These are phyloP conservation scores for Cephonodes hylas DNA, from an alignment of 2,888 invertebrate species.

Conservation along the genomic window DNA sequence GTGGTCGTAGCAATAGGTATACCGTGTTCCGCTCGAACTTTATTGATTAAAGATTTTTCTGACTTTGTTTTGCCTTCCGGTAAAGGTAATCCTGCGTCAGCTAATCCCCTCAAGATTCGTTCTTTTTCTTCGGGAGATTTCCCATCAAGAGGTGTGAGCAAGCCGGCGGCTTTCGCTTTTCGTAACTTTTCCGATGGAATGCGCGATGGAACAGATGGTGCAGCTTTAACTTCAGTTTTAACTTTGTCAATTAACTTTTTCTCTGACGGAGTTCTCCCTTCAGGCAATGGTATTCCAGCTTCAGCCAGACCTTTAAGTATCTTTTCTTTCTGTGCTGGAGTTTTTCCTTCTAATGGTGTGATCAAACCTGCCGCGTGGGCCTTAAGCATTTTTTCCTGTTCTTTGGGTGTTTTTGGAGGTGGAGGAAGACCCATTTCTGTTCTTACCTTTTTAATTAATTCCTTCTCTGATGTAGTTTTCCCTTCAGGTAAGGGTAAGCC, in stretches of 20 bases:
- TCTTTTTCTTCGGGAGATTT: slow-evolving; percentile 31
- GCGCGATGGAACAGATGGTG: slow-evolving; percentile 30
- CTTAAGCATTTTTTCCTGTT: slow-evolving; percentile 27
- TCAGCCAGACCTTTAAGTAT: slow-evolving; percentile 31
- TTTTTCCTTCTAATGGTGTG: slow-evolving; percentile 35
- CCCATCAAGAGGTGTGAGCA: slow-evolving; percentile 28
- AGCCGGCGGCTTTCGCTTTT: slow-evolving; percentile 27
- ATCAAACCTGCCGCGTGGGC: slow-evolving; percentile 35
- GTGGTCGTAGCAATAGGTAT: slow-evolving; percentile 36
- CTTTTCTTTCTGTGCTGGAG: slow-evolving; percentile 34
- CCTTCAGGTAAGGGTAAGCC: slow-evolving; percentile 28
- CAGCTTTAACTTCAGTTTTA: slow-evolving; percentile 15
- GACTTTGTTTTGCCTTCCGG: slow-evolving; percentile 40
- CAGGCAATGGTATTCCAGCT: slow-evolving; percentile 34
- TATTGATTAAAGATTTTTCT: slow-evolving; percentile 35
- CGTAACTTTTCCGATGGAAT: slow-evolving; percentile 25
- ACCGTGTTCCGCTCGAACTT: slow-evolving; percentile 33
- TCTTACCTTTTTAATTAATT: slow-evolving; percentile 23
- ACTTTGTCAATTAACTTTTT: slow-evolving; percentile 23
- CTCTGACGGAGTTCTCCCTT: slow-evolving; percentile 39
- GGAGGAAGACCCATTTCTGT: background rate
- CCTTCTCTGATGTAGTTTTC: slow-evolving; percentile 23
- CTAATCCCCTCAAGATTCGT: slow-evolving; percentile 30
- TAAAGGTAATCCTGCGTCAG: slow-evolving; percentile 30
- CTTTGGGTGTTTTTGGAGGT: background rate